Base-by-base conservation (phyloP, 1,140 invertebrate species). In the Drosophila fuyamai region DNA sequence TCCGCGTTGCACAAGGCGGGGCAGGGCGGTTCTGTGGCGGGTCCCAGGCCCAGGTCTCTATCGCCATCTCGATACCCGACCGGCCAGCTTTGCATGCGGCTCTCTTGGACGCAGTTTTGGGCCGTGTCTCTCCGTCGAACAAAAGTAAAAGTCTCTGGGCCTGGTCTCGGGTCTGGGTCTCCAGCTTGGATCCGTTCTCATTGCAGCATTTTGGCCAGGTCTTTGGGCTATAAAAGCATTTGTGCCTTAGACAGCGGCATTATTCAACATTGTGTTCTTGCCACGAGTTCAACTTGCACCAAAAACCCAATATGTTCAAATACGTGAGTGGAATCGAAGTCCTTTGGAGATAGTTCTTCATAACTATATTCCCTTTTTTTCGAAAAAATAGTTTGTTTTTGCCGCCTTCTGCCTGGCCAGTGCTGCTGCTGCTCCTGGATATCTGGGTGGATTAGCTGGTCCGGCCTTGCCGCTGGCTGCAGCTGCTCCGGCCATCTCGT, bases 241-340 rank as follows among this genome's bases (percentile, higher is more conserved):
- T 72, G 79, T 47, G 70, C 63, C 74, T 60, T 41, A 62, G 47
- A 50, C 63, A 61, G 48, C 41, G 40, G 70, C 77, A 85, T 89
- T 89, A 89, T 90, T 90, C 79, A 80, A 66, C 70, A 58, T 75
- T 73, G 85, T 84, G 84, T 89, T 89, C 84, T 88, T 74, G 77
- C 72, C 46, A 18, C 57, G 83, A 62, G 61, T 72, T 58, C 57
- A 82, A 54, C 59, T 44, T 23, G 57, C 51, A 40, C 46, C 38
- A 66, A 75, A 27, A 35, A 32, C 29, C 44, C 68, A 83, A 73
- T 60, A 90, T 90, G 88, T 90, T 90, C 65, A 90, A 90, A 86
- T 90, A 83, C 61, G 86, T 90, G 78, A 90, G 86, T 90, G 9
- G 46, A n/a, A 6, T 4, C 14, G 0, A 43, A 41, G 10, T 44